Conservation (phyloP, 2,888 invertebrate species). For the Rambutsinella grinnellia region DNA sequence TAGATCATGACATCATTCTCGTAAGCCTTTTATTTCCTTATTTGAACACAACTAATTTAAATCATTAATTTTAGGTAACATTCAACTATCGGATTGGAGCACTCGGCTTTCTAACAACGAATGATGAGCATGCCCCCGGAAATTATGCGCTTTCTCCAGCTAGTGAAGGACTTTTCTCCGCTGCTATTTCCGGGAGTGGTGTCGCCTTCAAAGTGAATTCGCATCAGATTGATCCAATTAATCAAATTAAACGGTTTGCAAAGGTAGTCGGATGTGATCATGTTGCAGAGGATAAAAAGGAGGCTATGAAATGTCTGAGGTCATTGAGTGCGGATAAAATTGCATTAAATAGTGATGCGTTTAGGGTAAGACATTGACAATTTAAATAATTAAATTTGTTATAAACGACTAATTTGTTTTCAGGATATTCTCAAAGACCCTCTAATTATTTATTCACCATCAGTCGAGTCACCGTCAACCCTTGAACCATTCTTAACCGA, state of each 20-base stretch:
- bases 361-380: conserved; percentile 6
- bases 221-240: conserved; percentile 1
- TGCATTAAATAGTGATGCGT: conserved; percentile 13
- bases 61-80: too few species aligned
- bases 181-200: conserved; percentile 36
- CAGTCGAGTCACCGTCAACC: background rate
- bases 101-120: conserved; percentile 30
- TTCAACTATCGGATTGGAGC: conserved; percentile 22
- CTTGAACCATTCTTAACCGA: conserved; percentile 10
- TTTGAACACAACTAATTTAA: too few species aligned
- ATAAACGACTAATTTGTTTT: background rate
- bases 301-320: conserved; percentile 21
- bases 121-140: conserved; percentile 30
- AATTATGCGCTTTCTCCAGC: conserved; percentile 29
- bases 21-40: too few species aligned
- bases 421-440: conserved; percentile 33
- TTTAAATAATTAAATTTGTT: background rate
- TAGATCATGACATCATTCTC: conserved; percentile 17
- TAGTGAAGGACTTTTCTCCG: conserved; percentile 26
- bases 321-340: background rate
- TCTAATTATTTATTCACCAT: conserved; percentile 12
- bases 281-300: background rate
- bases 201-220: conserved; percentile 26
- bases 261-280: conserved; percentile 15
- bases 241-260: conserved; percentile 5